Conservation (phyloP, 2,113 vertebrate genomes). For the Cygnus atratus region DNA sequence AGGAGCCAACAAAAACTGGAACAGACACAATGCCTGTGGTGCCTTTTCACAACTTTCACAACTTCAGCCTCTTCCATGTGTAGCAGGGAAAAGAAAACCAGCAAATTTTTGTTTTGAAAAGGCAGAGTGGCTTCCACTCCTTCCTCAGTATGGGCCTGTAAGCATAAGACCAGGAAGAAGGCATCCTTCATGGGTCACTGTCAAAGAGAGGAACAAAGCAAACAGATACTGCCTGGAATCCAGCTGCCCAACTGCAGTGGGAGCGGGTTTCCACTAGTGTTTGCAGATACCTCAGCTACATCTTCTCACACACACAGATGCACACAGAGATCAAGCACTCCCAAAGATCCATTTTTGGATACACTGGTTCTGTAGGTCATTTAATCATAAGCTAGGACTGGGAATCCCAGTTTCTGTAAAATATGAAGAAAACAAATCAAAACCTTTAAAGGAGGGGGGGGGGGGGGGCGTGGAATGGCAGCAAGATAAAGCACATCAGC, state of each 20-base stretch:
- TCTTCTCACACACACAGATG: accelerated
- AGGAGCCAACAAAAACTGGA: no score
- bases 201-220: background rate
- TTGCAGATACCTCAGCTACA: background rate
- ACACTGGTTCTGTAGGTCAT: background rate
- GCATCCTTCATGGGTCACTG: no score
- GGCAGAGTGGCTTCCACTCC: no score
- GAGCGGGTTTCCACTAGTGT: background rate
- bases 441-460: background rate
- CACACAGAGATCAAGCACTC: background rate
- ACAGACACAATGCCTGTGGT: no score
- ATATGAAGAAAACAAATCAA: background rate
- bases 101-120: no score
- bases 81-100: no score
- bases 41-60: no score
- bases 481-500: accelerated
- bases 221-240: background rate
- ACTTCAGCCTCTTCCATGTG: no score
- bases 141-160: no score
- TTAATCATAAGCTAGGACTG: background rate
- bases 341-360: background rate
- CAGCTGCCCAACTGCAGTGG: background rate
- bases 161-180: no score
- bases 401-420: background rate
- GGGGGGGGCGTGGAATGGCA: background rate